These are phyloP conservation scores for Metopia argyrocephala DNA, from an alignment of 2,888 invertebrate species.

Conservation along the genomic window DNA sequence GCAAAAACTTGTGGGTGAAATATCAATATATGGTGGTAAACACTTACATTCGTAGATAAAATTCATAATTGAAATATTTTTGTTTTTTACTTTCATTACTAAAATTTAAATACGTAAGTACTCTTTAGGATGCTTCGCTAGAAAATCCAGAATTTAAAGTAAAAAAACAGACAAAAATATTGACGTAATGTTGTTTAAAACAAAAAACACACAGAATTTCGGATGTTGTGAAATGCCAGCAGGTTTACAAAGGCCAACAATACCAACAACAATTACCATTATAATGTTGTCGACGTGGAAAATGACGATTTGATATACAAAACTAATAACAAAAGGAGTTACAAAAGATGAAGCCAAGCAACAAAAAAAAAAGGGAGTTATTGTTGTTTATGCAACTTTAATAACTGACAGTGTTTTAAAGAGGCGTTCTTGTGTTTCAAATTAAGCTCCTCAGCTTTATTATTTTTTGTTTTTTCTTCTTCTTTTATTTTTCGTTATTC, in stretches of 20 bases:
- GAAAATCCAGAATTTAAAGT: slow-evolving; percentile 14
- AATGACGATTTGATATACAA: slow-evolving; percentile 24
- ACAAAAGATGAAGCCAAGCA: slow-evolving; percentile 13
- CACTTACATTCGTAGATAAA: too few relatives aligned
- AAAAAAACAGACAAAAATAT: slow-evolving; percentile 30
- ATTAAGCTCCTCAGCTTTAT: slow-evolving; percentile 61
- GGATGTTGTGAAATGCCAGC: background rate
- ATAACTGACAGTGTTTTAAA: slow-evolving; percentile 71
- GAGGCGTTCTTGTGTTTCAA: slow-evolving; percentile 77
- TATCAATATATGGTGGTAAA: too few relatives aligned
- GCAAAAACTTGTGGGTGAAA: too few relatives aligned
- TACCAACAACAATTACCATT: slow-evolving; percentile 57
- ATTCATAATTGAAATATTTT: too few relatives aligned
- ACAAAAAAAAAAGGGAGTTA: slow-evolving; percentile 12
- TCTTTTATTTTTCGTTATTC: background rate
- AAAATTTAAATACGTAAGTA: too few relatives aligned
- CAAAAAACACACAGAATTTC: background rate
- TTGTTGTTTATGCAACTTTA: slow-evolving; percentile 26
- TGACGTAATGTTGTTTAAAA: background rate
- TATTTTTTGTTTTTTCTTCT: slow-evolving; percentile 39
- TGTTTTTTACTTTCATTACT: too few relatives aligned
- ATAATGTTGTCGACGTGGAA: slow-evolving; percentile 51
- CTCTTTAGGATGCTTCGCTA: too few relatives aligned
- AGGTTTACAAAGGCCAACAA: slow-evolving; percentile 12
- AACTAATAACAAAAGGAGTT: slow-evolving; percentile 31